These are phyloP conservation scores for Ciconia boyciana DNA, from an alignment of 2,113 vertebrate genomes.

Conservation along the genomic window DNA sequence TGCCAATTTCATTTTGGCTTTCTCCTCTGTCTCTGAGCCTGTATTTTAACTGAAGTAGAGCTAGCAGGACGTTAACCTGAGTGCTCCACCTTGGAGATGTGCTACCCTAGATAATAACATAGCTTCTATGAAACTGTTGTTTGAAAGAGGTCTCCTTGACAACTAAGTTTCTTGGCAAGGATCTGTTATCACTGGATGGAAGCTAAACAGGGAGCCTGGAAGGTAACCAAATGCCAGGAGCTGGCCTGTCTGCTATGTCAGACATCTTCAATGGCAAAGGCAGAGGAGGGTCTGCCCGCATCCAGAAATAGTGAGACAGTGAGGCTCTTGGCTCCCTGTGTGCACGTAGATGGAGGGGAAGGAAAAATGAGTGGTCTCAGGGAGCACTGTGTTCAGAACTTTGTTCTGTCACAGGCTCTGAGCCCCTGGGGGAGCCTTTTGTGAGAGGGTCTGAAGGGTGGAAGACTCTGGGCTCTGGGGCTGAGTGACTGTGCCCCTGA, in stretches of 20 bases:
- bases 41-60: neutral
- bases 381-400: neutral
- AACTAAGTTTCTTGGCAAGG: constrained; percentile 30
- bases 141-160: constrained; percentile 9
- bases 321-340: neutral
- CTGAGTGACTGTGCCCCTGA: neutral
- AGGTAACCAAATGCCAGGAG: constrained; percentile 4
- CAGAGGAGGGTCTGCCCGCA: neutral
- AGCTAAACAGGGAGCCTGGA: neutral
- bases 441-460: neutral
- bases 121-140: constrained; percentile 23
- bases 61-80: constrained; percentile 11
- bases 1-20: constrained; percentile 15
- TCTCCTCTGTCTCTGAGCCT: neutral
- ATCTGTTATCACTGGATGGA: neutral
- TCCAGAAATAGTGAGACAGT: neutral
- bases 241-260: constrained; percentile 40
- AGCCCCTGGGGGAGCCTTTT: neutral
- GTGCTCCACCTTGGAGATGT: neutral
- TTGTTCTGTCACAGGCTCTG: neutral
- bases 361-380: neutral
- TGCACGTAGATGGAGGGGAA: neutral
- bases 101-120: neutral
- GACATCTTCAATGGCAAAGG: neutral
- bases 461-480: neutral